phyloP scores from a whole-genome alignment of 2,888 invertebrate species.

The Drosophila testacea region DNA sequence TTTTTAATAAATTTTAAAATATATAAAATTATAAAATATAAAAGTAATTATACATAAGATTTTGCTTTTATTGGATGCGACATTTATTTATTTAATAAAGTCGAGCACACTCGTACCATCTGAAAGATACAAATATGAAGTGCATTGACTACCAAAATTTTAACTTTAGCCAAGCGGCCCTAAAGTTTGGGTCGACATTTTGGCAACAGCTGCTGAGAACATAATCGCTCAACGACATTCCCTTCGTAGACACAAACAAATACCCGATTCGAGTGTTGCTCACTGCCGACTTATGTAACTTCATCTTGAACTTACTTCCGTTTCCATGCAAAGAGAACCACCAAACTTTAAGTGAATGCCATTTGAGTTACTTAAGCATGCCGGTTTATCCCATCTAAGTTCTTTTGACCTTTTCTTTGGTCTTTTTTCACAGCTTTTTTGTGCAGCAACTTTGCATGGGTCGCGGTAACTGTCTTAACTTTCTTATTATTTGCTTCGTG shows the following conservation, averaged over 20 bases:
- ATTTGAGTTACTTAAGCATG: slow-evolving; percentile 72
- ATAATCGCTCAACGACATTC: slow-evolving; percentile 65
- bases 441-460: slow-evolving; percentile 62
- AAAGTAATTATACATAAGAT: background rate
- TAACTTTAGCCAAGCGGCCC: slow-evolving; percentile 4
- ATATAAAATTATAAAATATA: too few relatives aligned
- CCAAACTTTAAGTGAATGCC: slow-evolving; percentile 69
- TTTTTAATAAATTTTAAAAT: too few relatives aligned
- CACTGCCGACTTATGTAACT: slow-evolving; percentile 56
- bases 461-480: slow-evolving; percentile 50
- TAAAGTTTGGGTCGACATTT: slow-evolving; percentile 13
- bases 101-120: background rate
- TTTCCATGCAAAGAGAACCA: slow-evolving; percentile 28
- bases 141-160: slow-evolving; percentile 6
- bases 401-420: slow-evolving; percentile 73
- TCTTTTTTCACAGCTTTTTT: slow-evolving; percentile 37
- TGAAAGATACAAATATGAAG: background rate
- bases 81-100: background rate
- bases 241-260: slow-evolving; percentile 53
- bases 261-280: slow-evolving; percentile 43
- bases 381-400: slow-evolving; percentile 76
- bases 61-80: background rate
- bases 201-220: slow-evolving; percentile 59
- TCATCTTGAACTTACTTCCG: slow-evolving; percentile 49
- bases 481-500: slow-evolving; percentile 64